Percentiles rank a stretch among this genome's conserved stretches.
Evolutionary conservation across 2,888 invertebrate species (phyloP).

Genomic region (Leucoma salicis): DNA sequence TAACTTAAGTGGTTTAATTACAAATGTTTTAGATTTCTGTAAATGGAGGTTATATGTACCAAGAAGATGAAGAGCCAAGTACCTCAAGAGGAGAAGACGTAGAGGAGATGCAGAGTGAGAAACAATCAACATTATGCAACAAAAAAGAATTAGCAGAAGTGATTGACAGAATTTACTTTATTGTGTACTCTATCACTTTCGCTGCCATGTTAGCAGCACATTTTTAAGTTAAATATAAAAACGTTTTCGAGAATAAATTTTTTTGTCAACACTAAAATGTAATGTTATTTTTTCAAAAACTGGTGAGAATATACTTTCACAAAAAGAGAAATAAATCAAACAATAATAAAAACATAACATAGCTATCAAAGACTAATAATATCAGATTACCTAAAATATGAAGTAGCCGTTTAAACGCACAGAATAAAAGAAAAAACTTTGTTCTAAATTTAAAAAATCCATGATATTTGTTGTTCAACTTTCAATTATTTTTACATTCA

Average conservation of each 20-base stretch:
- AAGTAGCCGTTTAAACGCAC: no score
- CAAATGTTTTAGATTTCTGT: constrained; percentile 39
- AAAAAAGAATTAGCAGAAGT: constrained; percentile 56
- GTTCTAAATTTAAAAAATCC: no score
- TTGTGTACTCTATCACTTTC: constrained; percentile 55
- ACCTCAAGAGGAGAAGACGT: constrained; percentile 39
- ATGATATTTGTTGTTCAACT: no score
- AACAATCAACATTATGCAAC: constrained; percentile 37
- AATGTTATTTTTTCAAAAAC: no score
- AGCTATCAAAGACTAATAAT: no score
- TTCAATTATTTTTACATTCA: no score
- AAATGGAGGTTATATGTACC: constrained; percentile 50
- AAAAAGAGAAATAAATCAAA: not conserved
- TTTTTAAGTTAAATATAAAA: constrained; percentile 35
- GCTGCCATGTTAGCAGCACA: constrained; percentile 55
- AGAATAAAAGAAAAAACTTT: no score
- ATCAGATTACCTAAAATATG: no score
- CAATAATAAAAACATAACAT: no score
- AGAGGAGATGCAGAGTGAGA: constrained; percentile 66
- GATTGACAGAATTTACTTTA: constrained; percentile 59
- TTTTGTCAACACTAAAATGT: no score
- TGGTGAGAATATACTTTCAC: no score
- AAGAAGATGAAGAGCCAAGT: constrained; percentile 53
- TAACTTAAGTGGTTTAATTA: not conserved
- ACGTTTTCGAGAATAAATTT: no score